Evolutionary conservation across 2,888 invertebrate species (phyloP).

Genomic region (Pharmacophagus antenor): DNA sequence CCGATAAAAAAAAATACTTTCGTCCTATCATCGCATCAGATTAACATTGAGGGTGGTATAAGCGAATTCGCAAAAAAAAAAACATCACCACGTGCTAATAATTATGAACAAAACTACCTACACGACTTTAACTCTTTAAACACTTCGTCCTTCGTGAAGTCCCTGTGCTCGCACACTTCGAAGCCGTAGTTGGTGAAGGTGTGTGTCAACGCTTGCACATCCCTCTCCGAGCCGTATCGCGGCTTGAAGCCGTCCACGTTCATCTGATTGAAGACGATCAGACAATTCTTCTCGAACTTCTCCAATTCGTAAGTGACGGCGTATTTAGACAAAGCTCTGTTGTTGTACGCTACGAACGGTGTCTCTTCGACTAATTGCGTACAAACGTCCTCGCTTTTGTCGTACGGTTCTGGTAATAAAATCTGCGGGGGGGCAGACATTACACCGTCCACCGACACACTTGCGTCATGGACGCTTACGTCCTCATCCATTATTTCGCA

Average conservation of each 20-base stretch:
- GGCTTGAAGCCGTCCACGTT: slow-evolving; percentile 49
- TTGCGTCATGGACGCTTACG: slow-evolving; percentile 6
- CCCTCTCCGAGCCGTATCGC: slow-evolving; percentile 55
- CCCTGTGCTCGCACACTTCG: slow-evolving; percentile 47
- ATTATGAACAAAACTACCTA: slow-evolving; percentile 38
- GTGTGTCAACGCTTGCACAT: slow-evolving; percentile 47
- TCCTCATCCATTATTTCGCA: slow-evolving; percentile 16
- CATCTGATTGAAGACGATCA: slow-evolving; percentile 63
- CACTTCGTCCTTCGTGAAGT: slow-evolving; percentile 52
- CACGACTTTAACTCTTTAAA: slow-evolving; percentile 49
- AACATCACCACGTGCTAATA: too few relatives aligned
- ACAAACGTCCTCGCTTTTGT: slow-evolving; percentile 17
- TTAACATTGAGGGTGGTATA: too few relatives aligned
- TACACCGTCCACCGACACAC: slow-evolving; percentile 17
- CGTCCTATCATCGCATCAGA: too few relatives aligned
- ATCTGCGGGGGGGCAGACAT: slow-evolving; percentile 26
- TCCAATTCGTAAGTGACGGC: slow-evolving; percentile 60
- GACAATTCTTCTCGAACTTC: slow-evolving; percentile 56
- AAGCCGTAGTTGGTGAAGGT: slow-evolving; percentile 58
- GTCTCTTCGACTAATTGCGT: slow-evolving; percentile 10
- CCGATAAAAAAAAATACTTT: too few relatives aligned
- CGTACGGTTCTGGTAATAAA: slow-evolving; percentile 19
- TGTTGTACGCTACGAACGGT: slow-evolving; percentile 33
- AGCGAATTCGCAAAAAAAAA: neutral
- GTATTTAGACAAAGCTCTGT: slow-evolving; percentile 47